Conservation (phyloP, 2,888 invertebrate species). For the Tortrix viridana region DNA sequence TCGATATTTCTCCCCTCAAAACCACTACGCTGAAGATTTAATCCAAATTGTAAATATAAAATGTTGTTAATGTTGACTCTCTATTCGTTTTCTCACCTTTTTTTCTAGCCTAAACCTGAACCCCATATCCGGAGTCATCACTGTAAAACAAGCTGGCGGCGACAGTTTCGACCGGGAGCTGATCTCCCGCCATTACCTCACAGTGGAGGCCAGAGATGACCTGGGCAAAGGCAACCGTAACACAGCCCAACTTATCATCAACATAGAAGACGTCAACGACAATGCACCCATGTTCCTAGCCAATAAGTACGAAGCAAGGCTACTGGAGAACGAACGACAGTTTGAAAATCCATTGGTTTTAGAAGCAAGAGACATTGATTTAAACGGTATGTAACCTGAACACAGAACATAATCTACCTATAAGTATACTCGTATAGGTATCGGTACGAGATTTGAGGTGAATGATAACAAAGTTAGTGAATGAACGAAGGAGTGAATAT, state of each 20-base stretch:
- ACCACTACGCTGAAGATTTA: no score
- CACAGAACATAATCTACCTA: no score
- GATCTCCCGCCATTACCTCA: constrained; percentile 92
- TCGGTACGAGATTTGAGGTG: no score
- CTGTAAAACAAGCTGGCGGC: constrained; percentile 90
- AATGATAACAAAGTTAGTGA: no score
- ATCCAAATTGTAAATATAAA: no score
- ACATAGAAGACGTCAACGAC: constrained; percentile 94
- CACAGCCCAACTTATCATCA: constrained; percentile 92
- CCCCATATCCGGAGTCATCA: constrained; percentile 92
- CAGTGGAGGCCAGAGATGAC: constrained; percentile 95
- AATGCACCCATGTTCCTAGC: constrained; percentile 94
- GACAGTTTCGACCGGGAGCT: constrained; percentile 94
- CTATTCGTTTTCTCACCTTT: no score
- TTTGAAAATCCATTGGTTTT: constrained; percentile 91
- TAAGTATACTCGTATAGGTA: no score
- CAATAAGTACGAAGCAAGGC: constrained; percentile 91
- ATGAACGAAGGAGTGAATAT: no score
- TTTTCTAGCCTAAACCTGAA: constrained; percentile 90
- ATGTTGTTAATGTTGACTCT: no score
- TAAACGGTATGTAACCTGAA: constrained; percentile 85
- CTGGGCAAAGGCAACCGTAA: constrained; percentile 91
- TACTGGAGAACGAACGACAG: constrained; percentile 91
- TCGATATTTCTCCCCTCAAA: no score
- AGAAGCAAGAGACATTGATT: constrained; percentile 93